phyloP scores from a whole-genome alignment of 2,113 vertebrate species.

The Alosa alosa region DNA sequence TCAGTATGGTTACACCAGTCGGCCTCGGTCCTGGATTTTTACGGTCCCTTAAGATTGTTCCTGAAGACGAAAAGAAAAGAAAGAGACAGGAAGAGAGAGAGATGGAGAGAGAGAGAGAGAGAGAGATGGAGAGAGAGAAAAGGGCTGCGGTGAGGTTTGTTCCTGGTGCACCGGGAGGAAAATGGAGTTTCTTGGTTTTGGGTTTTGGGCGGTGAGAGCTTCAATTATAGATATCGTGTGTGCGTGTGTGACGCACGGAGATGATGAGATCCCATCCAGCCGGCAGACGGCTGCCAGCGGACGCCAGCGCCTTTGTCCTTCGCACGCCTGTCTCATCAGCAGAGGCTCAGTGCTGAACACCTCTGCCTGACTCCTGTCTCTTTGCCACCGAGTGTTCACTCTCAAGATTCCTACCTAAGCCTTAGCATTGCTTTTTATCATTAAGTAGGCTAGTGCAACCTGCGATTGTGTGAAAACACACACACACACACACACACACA shows the following conservation, averaged over 20 bases:
- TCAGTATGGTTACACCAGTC: background rate
- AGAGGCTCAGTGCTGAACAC: background rate
- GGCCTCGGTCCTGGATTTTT: constrained; percentile 14
- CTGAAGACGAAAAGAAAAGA: background rate
- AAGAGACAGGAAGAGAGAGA: background rate
- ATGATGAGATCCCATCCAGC: constrained; percentile 27
- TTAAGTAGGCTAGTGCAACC: background rate
- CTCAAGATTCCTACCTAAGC: background rate
- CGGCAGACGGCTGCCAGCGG: background rate
- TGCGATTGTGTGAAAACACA: background rate
- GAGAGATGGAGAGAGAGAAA: constrained; percentile 12
- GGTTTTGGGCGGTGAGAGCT: constrained; percentile 28
- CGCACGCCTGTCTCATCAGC: background rate
- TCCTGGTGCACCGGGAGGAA: constrained; percentile 36
- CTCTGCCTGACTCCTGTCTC: constrained; percentile 29
- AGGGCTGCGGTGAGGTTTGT: background rate
- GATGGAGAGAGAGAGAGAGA: background rate
- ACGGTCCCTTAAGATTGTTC: constrained; percentile 21
- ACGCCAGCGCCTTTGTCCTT: background rate
- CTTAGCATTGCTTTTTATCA: background rate
- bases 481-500: constrained; percentile 28
- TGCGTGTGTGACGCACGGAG: constrained; percentile 27
- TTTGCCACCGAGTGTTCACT: background rate
- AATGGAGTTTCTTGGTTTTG: constrained; percentile 41
- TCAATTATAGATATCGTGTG: constrained; percentile 47